Evolutionary conservation across 2,113 vertebrate species (phyloP).

Genomic region (Perca schrenkii): DNA sequence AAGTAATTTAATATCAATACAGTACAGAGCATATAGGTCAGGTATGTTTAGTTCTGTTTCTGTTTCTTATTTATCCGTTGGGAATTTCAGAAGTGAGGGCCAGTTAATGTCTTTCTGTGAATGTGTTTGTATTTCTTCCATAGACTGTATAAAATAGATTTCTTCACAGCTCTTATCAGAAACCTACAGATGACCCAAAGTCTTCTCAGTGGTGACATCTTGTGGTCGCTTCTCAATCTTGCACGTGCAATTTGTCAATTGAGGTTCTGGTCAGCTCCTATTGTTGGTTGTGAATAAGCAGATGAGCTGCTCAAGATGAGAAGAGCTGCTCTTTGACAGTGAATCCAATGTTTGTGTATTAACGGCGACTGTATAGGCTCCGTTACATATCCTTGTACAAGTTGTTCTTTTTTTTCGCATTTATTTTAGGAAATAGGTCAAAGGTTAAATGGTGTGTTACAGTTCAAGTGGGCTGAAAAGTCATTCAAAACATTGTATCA

Average conservation of each 20-base stretch:
- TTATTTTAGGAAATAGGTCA: not conserved
- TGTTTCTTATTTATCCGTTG: not conserved
- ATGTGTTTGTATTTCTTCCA: not conserved
- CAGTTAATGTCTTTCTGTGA: not conserved
- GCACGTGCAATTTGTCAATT: not conserved
- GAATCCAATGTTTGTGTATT: not conserved
- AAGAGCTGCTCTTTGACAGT: not conserved
- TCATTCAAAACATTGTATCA: not conserved
- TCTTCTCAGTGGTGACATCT: not conserved
- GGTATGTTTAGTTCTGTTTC: not conserved
- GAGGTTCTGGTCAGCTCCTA: not conserved
- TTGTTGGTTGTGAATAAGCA: not conserved
- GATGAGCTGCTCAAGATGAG: not conserved
- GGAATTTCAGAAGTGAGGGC: not conserved
- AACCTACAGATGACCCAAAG: not conserved
- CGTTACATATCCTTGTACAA: not conserved
- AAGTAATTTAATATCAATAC: not conserved
- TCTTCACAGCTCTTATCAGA: not conserved
- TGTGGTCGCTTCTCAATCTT: not conserved
- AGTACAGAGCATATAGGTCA: not conserved
- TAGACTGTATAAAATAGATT: not conserved
- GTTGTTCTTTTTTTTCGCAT: not conserved
- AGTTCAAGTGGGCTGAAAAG: not conserved
- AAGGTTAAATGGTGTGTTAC: not conserved
- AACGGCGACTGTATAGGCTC: not conserved